phyloP scores from a whole-genome alignment of 2,888 invertebrate genomes.

The Junonia oenone region DNA sequence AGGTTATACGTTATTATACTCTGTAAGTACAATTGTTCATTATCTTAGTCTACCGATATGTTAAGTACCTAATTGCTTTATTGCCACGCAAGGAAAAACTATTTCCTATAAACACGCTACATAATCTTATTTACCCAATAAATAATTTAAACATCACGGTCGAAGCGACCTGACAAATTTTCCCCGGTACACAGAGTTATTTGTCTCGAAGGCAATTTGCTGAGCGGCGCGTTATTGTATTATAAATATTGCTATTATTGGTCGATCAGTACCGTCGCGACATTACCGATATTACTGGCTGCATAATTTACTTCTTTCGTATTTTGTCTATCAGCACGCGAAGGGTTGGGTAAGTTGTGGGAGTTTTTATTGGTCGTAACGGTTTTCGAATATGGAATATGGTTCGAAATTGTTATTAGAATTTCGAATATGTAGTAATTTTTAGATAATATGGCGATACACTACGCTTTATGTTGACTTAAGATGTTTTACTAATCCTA shows the following conservation, averaged over 20 bases:
- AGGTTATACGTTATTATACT: too few species aligned
- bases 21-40: too few species aligned
- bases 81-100: too few species aligned
- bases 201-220: constrained; percentile 27
- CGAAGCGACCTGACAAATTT: background rate
- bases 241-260: constrained; percentile 27
- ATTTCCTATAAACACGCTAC: too few species aligned
- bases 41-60: too few species aligned
- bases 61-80: too few species aligned
- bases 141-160: background rate
- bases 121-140: background rate
- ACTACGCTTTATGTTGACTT: too few species aligned
- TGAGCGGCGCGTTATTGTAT: constrained; percentile 20
- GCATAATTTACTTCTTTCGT: constrained; percentile 19
- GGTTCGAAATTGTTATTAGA: too few species aligned
- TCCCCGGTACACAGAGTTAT: constrained; percentile 7
- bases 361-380: background rate
- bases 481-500: too few species aligned
- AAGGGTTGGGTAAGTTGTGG: constrained; percentile 11
- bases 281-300: constrained; percentile 26
- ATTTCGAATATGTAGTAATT: too few species aligned
- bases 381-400: background rate
- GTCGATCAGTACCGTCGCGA: constrained; percentile 29
- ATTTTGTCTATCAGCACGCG: constrained; percentile 10
- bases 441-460: too few species aligned